These are phyloP conservation scores for Heteractis magnifica DNA, from an alignment of 92 coral and sea anemone genomes.

Conservation along the genomic window DNA sequence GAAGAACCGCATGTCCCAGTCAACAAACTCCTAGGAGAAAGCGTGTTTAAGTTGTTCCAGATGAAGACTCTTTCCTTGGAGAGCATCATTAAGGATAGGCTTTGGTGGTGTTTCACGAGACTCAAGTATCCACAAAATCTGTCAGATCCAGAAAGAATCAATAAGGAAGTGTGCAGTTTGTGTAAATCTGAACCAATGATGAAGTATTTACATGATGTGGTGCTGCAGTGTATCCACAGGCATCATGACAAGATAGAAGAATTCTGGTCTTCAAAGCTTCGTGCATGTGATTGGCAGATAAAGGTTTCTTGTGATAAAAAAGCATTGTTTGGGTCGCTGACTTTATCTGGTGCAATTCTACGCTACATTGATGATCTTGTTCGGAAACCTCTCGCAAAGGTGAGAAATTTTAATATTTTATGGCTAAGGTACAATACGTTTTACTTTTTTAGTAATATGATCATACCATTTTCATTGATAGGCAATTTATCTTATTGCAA, in stretches of 20 bases:
- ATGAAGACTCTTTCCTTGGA: conserved; percentile 1
- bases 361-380: conserved; percentile 25
- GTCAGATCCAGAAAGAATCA: conserved; percentile 8
- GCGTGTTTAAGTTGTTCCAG: conserved; percentile 23
- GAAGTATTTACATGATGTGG: conserved; percentile 27
- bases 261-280: background rate
- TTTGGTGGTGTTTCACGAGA: conserved; percentile 48
- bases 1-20: conserved; percentile 36
- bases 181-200: conserved; percentile 16
- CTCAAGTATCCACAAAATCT: conserved; percentile 28
- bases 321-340: conserved; percentile 21
- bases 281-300: conserved; percentile 40
- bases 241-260: conserved; percentile 27
- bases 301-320: conserved; percentile 41
- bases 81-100: conserved; percentile 27
- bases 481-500: conserved; percentile 33
- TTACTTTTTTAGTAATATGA: background rate
- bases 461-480: background rate
- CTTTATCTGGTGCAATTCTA: conserved; percentile 28
- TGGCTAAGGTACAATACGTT: background rate
- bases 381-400: conserved; percentile 36
- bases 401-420: background rate
- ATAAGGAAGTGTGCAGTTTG: conserved; percentile 2
- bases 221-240: conserved; percentile 34
- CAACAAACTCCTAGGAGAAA: conserved; percentile 8